Conservation (phyloP, 2,113 vertebrate species). For the Carlito syrichta region DNA sequence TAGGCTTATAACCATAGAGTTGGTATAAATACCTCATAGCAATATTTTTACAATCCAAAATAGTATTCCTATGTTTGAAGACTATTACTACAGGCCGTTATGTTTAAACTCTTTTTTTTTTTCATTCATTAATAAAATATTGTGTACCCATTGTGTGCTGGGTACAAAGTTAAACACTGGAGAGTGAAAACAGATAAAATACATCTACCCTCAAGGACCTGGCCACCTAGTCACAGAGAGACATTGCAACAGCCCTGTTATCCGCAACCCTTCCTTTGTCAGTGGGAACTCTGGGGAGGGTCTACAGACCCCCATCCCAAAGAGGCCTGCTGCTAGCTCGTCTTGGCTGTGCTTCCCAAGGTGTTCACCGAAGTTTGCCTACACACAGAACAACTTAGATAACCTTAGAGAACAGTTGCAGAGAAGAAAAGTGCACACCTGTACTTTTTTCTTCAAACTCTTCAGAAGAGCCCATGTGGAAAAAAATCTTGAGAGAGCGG, state of each 20-base stretch:
- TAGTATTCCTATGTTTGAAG: neutral
- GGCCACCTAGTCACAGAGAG: neutral
- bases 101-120: neutral
- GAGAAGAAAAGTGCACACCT: neutral
- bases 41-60: constrained; percentile 18
- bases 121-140: neutral
- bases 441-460: constrained; percentile 44
- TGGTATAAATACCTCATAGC: neutral
- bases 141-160: neutral
- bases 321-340: neutral
- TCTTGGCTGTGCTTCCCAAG: neutral
- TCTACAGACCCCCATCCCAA: neutral
- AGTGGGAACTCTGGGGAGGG: neutral
- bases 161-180: neutral
- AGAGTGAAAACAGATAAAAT: neutral
- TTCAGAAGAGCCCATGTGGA: neutral
- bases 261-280: neutral
- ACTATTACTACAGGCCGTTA: neutral
- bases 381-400: constrained; percentile 24
- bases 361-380: neutral
- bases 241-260: neutral
- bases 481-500: neutral
- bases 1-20: neutral
- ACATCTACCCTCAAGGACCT: neutral
- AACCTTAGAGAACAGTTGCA: constrained; percentile 28